Evolutionary conservation across 2,797 vertebrate species (phyloP).

Genomic region (Geotrypetes seraphini): DNA sequence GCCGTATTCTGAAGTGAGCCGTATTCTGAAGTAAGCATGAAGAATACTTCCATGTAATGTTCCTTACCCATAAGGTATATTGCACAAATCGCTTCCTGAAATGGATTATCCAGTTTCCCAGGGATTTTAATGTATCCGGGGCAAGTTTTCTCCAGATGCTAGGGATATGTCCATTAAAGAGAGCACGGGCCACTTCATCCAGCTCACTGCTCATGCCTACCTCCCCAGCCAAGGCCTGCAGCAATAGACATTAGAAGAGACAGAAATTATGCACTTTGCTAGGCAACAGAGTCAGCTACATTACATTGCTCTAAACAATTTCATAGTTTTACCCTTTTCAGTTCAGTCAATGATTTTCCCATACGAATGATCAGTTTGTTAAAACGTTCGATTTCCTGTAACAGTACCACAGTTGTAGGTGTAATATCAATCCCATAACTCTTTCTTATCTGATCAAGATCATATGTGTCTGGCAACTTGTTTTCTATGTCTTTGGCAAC

Average conservation of each 20-base stretch:
- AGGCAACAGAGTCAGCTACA: not conserved
- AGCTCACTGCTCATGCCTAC: conserved; percentile 93
- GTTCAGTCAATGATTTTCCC: conserved; percentile 70
- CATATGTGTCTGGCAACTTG: conserved; percentile 74
- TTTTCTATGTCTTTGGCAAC: conserved; percentile 83
- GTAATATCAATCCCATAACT: conserved; percentile 51
- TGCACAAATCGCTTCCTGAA: conserved; percentile 75
- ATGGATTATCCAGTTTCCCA: conserved; percentile 90
- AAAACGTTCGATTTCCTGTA: conserved; percentile 88
- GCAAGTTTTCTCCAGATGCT: conserved; percentile 83
- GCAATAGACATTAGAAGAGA: not conserved
- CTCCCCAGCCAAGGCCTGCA: conserved; percentile 86
- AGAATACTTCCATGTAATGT: too few relatives aligned
- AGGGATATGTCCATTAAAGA: conserved; percentile 84
- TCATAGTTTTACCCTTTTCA: conserved; percentile 69
- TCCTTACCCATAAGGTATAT: conserved; percentile 77
- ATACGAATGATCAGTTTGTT: conserved; percentile 76
- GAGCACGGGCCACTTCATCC: conserved; percentile 78
- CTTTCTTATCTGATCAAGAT: conserved; percentile 74
- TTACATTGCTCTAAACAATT: too few relatives aligned
- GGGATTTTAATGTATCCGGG: conserved; percentile 83
- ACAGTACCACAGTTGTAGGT: conserved; percentile 78
- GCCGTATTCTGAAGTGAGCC: too few relatives aligned
- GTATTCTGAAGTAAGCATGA: too few relatives aligned
- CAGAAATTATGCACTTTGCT: fast-evolving